Percentiles rank a stretch among this genome's conserved stretches.
phyloP scores from a whole-genome alignment of 2,797 vertebrate genomes.

The Brachyrhaphis roseni region DNA sequence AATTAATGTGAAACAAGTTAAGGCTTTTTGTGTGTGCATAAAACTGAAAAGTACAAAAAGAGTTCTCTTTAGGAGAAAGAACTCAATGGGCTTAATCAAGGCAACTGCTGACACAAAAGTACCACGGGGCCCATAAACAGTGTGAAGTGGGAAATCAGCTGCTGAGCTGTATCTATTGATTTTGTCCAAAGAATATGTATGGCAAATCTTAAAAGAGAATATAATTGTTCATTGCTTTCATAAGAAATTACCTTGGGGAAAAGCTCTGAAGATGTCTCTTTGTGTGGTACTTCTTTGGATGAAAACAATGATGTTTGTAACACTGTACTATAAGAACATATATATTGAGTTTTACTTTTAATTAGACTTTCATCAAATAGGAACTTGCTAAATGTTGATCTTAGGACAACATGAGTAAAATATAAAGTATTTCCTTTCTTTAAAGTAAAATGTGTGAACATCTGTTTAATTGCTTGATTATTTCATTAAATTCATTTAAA shows the following conservation, averaged over 20 bases:
- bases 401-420: not conserved
- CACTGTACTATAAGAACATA: not conserved
- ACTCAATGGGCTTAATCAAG: slow-evolving; percentile 42
- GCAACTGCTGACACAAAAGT: slow-evolving; percentile 21
- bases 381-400: not conserved
- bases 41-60: not conserved
- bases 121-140: slow-evolving; percentile 22
- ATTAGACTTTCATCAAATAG: not conserved
- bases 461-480: not conserved
- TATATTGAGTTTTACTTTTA: not conserved
- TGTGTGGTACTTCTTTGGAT: slow-evolving; percentile 2
- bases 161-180: slow-evolving; percentile 34
- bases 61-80: slow-evolving; percentile 31
- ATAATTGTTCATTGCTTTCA: slow-evolving; percentile 34
- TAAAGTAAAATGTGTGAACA: not conserved
- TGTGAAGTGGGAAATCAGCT: slow-evolving; percentile 25
- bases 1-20: slow-evolving; percentile 23
- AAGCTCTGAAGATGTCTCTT: slow-evolving; percentile 10
- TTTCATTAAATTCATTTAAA: not conserved
- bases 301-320: not conserved
- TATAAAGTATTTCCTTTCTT: not conserved
- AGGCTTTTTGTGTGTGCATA: slow-evolving; percentile 22
- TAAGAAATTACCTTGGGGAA: slow-evolving; percentile 17
- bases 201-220: slow-evolving; percentile 23
- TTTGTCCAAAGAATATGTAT: slow-evolving; percentile 47